Base-by-base conservation (phyloP, 2,113 vertebrate genomes). In the Rhea pennata region DNA sequence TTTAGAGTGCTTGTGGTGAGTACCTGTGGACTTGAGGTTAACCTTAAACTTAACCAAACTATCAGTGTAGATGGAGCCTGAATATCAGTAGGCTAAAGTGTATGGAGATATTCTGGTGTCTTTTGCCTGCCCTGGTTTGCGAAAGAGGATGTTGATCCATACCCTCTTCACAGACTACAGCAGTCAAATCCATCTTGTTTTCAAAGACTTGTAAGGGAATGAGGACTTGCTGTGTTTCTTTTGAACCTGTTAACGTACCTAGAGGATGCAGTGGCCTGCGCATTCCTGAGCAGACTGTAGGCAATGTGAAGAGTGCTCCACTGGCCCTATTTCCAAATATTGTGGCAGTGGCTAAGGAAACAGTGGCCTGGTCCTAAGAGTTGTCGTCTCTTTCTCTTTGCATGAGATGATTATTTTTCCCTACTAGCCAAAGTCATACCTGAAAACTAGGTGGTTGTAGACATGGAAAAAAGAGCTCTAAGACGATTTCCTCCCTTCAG, bases 381-480 rank as follows among this genome's bases (percentile, higher is more conserved):
- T 87, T 95, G 58, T 33, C 54, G 3, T 69, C 54, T 92, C 83
- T 36, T 48, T 51, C 46, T 90, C 87, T 66, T 54, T 66, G 64
- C 5, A 0, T 54, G 46, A 64, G 42, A 44, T 84, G 42, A 44
- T 84, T 86, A 56, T 67, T 11, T 95, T 93, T 88, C 81, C 65
- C 69, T 72, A 42, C 69, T 44, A 69, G 50, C 69, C 56, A 59
- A 67, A 17, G 26, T 87, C 1, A 23, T 39, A 22, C 88, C 66
- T 82, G 81, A 87, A 95, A 87, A 77, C 21, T 61, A 92, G 87
- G 66, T 91, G 54, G 44, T 71, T 85, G 78, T 78, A 80, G 81
- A 67, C 40, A 62, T 46, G 66, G 56, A 65, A 88, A 74, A 81
- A 88, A 66, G 5, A 85, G 71, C 20, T 42, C 40, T 72, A 8